Base-by-base conservation (phyloP, 2,888 invertebrate species). In the Ctenicera cuprea region DNA sequence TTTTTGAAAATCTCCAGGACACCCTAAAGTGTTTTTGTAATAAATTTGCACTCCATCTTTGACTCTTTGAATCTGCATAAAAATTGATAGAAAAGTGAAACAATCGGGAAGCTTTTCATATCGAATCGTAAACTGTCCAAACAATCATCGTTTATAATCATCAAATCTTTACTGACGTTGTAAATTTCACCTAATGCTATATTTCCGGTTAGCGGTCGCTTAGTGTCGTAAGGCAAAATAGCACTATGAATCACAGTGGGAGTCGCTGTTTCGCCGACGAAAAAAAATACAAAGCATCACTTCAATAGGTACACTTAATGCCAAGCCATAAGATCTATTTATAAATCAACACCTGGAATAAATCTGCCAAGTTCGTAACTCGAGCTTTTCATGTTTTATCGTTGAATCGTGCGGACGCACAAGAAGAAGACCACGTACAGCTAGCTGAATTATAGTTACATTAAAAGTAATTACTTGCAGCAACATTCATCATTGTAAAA, bases 361-460 rank as follows among this genome's bases (percentile, higher is more conserved):
- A 70, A 68, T 71, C 57, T 73, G 73, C 76, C 76, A 71, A 73
- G 76, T 73, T 71, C 50, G 70, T 52, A 68, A 70, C 57, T 63
- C 37, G 45, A 68, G 48, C 54, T 71, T 70, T 65, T 22, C 33
- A 33, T 48, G 64, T 64, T 73, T 68, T 73, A 73, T 67, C 66
- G 65, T 71, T 52, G 54, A 48, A 64, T 57, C 70, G 70, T 71
- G 64, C 50, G 57, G 45, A 61, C 48, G 69, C 69, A 69, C 52
- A 33, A 26, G 38, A 14, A 67, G 57, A 67, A 67, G 57, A 41
- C 43, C 18, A 20, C 37, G 38, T 26, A 54, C 18, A 33, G 14
- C 26, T 54, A 45, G 54, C 26, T 54, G 8, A 11, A 14, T 14
- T 16, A 16, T 48, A 48, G 48, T 48, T 48, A 8, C 14, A 41